Evolutionary conservation across 2,113 vertebrate species (phyloP), one percentile per base, ranked within the genome.

Genomic region (Coturnix japonica): DNA sequence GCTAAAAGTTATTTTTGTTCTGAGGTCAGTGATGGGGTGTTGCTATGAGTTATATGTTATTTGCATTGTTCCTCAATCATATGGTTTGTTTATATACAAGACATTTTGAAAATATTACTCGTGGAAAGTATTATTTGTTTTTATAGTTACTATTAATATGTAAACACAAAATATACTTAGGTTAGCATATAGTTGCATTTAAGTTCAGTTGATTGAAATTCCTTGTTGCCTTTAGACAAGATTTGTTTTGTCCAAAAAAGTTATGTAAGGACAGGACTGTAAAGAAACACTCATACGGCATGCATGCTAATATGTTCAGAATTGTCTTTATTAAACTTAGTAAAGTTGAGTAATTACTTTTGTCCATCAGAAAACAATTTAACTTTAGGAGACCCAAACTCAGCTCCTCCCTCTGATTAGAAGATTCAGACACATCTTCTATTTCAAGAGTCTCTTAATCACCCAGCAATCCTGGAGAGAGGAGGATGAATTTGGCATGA

Each of bases 361-460:
- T 87, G 20, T 85, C 64, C 43, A 76, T 15, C 9, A 39, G 20
- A 30, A 77, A 71, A 11, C 4, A 43, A 35, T 51, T 76, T 43
- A 21, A 77, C 33, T 37, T 91, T 85, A 0, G 0, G 37, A 90
- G 76, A 47, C 30, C 23, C 25, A 64, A 67, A 53, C 51, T 66
- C 20, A 66, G 4, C 41, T 44, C 20, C 41, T 66, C 43, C 90
- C 87, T 71, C 86, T 93, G 92, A 94, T 94, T 93, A 96, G 43
- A 47, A 74, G 83, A 83, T 81, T 96, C 83, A 94, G 76, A 74
- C 51, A 51, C 9, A 43, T 88, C 60, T 85, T 66, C 41, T 44
- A 66, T 43, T 66, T 94, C 80, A 86, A 94, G 91, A 88, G 89
- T 67, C 73, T 93, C 77, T 91, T 93, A 91, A 96, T 94, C 92